Evolutionary conservation across 2,797 vertebrate genomes (phyloP).

Genomic region (Sparidentex hasta): DNA sequence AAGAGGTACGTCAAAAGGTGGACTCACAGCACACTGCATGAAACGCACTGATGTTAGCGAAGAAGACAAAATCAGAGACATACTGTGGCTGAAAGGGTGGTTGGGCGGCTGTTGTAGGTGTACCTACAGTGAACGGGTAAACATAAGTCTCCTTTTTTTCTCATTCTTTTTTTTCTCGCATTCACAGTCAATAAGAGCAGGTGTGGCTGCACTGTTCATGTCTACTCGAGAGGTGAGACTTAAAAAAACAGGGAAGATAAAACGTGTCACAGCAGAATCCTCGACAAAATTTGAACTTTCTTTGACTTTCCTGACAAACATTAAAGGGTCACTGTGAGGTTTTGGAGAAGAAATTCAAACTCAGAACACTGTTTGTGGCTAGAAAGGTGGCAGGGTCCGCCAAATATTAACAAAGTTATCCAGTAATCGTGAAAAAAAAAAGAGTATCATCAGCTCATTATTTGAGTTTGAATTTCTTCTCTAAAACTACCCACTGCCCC

Average conservation of each 20-base stretch:
- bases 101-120: constrained; percentile 81
- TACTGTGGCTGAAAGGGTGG: constrained; percentile 81
- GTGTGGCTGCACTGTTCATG: constrained; percentile 12
- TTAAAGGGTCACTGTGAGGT: too few species aligned
- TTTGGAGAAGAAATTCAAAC: too few species aligned
- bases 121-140: constrained; percentile 75
- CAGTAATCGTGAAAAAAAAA: too few species aligned
- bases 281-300: not conserved
- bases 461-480: too few species aligned
- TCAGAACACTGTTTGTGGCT: too few species aligned
- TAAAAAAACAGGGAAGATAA: not conserved
- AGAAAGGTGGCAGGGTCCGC: too few species aligned
- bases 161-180: constrained; percentile 49
- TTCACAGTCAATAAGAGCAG: constrained; percentile 49
- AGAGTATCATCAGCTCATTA: too few species aligned
- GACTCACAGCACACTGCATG: constrained; percentile 54
- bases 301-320: not conserved
- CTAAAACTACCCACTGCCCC: too few species aligned
- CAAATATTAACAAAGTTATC: too few species aligned
- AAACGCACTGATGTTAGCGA: constrained; percentile 64
- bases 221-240: not conserved
- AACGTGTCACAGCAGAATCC: not conserved
- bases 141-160: constrained; percentile 70
- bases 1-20: constrained; percentile 27
- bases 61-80: constrained; percentile 77